A percentile compares a stretch with the other conserved stretches of the same genome.
Evolutionary conservation across 2,888 invertebrate species (phyloP).

Genomic region (Lithophane ornitopus): DNA sequence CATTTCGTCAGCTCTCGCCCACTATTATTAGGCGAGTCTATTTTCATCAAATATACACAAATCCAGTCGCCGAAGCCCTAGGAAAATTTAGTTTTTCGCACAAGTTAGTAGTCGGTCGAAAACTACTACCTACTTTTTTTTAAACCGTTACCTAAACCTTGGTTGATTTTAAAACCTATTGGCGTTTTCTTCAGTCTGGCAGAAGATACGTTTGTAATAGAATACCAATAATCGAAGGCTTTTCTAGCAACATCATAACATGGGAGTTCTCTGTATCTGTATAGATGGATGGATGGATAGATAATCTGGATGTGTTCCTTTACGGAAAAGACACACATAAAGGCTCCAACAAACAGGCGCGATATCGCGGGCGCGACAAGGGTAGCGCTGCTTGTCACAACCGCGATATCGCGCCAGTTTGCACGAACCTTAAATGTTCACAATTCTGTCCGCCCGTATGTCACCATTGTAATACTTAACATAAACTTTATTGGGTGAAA

Average conservation of each 20-base stretch:
- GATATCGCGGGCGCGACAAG: too few species aligned
- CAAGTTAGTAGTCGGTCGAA: neutral
- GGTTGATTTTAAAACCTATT: neutral
- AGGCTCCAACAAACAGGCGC: too few species aligned
- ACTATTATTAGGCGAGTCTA: too few species aligned
- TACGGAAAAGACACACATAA: neutral
- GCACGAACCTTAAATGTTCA: too few species aligned
- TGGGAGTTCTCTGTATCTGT: constrained; percentile 11
- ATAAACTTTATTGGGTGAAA: constrained; percentile 65
- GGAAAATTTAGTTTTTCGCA: neutral
- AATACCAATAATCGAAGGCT: neutral
- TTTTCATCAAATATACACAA: too few species aligned
- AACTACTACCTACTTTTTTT: neutral
- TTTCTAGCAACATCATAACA: constrained; percentile 1
- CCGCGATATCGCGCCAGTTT: too few species aligned
- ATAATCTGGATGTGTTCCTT: neutral
- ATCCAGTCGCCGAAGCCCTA: too few species aligned
- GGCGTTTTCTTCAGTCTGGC: neutral
- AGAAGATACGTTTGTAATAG: neutral
- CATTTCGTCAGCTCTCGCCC: too few species aligned
- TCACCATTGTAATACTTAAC: constrained; percentile 46
- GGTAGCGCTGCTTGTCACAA: too few species aligned
- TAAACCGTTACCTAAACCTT: too few species aligned
- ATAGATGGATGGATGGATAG: too few species aligned
- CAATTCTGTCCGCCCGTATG: neutral